Percentiles rank a stretch among this genome's conserved stretches.
These are phyloP conservation scores for Ascidia mentula DNA, from an alignment of 23 tunicate species.

Conservation along the genomic window DNA sequence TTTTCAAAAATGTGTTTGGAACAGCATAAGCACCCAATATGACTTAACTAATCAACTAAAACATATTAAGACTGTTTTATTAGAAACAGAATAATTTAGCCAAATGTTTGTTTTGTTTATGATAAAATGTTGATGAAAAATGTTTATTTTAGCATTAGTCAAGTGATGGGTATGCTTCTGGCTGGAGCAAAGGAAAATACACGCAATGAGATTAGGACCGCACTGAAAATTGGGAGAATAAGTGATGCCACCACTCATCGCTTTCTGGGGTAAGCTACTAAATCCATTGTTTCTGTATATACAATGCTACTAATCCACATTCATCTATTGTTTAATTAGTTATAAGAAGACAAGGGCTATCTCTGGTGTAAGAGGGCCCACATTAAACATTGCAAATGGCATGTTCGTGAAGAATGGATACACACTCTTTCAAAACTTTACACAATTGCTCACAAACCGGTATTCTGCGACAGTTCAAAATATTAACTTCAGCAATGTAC, in stretches of 20 bases:
- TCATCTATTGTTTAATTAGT: too few species aligned
- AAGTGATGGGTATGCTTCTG: slow-evolving; percentile 42
- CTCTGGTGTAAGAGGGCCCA: neutral
- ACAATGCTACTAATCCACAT: too few species aligned
- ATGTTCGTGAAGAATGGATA: neutral
- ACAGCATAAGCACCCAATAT: too few species aligned
- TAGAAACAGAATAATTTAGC: too few species aligned
- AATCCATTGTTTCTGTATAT: neutral
- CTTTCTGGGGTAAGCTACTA: neutral
- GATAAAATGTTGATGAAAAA: too few species aligned
- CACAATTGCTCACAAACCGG: neutral
- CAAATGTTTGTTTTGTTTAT: too few species aligned
- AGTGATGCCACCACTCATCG: neutral
- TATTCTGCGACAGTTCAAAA: neutral
- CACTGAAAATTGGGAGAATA: neutral
- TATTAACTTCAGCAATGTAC: neutral
- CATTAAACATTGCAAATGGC: neutral
- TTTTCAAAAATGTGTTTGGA: too few species aligned
- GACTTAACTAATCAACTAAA: too few species aligned
- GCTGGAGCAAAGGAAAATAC: slow-evolving; percentile 53
- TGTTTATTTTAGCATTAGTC: slow-evolving; percentile 34
- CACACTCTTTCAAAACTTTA: neutral
- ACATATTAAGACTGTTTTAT: too few species aligned
- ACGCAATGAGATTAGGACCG: neutral
- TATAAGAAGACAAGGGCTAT: too few species aligned